Evolutionary conservation across 1,140 invertebrate species (phyloP), one percentile per base, ranked within the genome.

Genomic region (Homalodisca vitripennis): DNA sequence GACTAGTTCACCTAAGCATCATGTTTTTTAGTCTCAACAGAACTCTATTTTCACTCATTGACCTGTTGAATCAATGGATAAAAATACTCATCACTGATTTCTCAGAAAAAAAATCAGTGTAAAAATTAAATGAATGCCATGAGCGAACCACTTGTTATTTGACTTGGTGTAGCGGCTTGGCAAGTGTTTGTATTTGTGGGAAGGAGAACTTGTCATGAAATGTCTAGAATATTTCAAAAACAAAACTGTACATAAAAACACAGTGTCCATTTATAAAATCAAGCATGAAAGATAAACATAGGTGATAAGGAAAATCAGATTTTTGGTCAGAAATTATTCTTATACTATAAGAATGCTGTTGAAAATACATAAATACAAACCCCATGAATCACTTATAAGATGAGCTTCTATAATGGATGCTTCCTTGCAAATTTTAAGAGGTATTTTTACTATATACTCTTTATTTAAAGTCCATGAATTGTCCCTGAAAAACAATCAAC

Each of bases 351-450:
- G 27, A 68, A 26, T 17, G 48, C 51, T n/a, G 29, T 0, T 2
- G 0, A 17, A 6, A 6, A 64, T 10, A 63, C 31, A 34, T 34
- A 14, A 3, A 24, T 3, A 29, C 60, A 1, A 31, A 70, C 69
- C 64, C 69, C 69, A 70, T 47, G 65, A 41, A 29, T 70, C 69
- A 67, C 69, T 70, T 24, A 70, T 70, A 6, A 70, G 20, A n/a
- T 46, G 47, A 14, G 46, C 55, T 60, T 22, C 65, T 32, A 70
- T 22, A 24, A 13, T 31, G 13, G 65, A 55, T 26, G 65, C 48
- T 27, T 30, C 55, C 10, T 30, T 29, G 55, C 24, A 60, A 2
- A 60, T n/a, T 29, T 60, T 60, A 22, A 6, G 12, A 22, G 26
- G 31, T 41, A 27, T 60, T 24, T 48, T 26, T 14, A 26, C 41